Base-by-base conservation (phyloP, 2,888 invertebrate species). In the Chaetoderma sp. region DNA sequence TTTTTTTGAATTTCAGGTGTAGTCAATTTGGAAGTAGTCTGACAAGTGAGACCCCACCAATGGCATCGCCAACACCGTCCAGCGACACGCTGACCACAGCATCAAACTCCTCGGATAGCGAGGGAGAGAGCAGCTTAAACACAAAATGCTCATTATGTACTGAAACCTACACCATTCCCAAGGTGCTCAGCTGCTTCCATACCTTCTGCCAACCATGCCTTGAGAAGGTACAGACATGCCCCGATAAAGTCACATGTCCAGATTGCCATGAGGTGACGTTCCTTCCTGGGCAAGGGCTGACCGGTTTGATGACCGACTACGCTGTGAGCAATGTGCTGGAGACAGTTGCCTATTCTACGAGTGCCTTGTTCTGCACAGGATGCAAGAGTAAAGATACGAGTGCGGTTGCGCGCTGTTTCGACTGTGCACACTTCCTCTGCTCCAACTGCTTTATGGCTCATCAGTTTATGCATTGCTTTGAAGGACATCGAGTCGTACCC, bases 381-480 rank as follows among this genome's bases (percentile, higher is more conserved):
- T 98, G 98, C 90, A 98, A 97, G 88, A 94, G 94, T 76, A 94
- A 94, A 86, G 94, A 96, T 87, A 92, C 94, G 23, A 93, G 93
- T 91, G 97, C 97, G 54, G 94, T 96, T 64, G 96, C 96, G 69
- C 93, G 95, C 86, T 98, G 97, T 88, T 93, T 95, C 83, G 97
- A 98, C 87, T 99, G 98, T 88, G 94, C 94, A 83, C 96, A 96
- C 86, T 95, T 94, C 86, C 91, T 99, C 78, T 98, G 98, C 89
- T 92, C 94, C 66, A 96, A 96, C 87, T 98, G 98, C 91, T 95
- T 96, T 82, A 96, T 96, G 92, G 98, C 98, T 71, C 98, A 98
- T 88, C 95, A 97, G 88, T 96, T 94, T 87, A 98, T 98, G 97
- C 96, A 97, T 88, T 98, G 97, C 87, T 98, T 98, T 88, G 96